Evolutionary conservation across 2,113 vertebrate species (phyloP).

Genomic region (Todiramphus saurophagus): DNA sequence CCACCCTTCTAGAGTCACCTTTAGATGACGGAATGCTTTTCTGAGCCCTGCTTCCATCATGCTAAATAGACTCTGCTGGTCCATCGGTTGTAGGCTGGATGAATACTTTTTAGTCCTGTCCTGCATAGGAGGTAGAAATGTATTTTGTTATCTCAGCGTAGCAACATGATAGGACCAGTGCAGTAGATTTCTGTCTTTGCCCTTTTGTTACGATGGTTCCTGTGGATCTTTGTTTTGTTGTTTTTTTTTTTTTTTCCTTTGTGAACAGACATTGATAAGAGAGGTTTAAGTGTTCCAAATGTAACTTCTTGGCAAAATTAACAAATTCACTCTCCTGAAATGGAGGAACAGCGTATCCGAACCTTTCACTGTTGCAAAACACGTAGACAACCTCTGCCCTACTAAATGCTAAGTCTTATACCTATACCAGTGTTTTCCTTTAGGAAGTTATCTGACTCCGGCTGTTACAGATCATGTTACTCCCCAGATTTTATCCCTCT

Average conservation of each 20-base stretch:
- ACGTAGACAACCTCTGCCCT: background rate
- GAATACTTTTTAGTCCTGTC: background rate
- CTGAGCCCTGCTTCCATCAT: background rate
- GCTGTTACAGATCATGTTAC: background rate
- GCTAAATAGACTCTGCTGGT: background rate
- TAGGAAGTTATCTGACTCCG: background rate
- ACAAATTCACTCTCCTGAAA: background rate
- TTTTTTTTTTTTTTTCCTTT: background rate
- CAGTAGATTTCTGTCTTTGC: background rate
- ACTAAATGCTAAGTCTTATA: background rate
- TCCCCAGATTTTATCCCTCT: background rate
- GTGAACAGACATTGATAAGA: background rate
- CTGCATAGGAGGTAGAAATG: background rate
- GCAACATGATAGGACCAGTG: background rate
- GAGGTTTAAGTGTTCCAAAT: background rate
- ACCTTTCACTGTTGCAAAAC: background rate
- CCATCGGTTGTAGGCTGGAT: background rate
- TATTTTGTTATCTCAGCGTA: background rate
- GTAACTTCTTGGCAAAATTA: background rate
- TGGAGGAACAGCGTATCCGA: background rate
- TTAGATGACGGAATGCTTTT: background rate
- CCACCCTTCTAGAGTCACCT: rapidly evolving
- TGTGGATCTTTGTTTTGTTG: background rate
- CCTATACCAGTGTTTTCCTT: background rate
- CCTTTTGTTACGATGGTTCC: background rate